Evolutionary conservation across 2,888 invertebrate genomes (phyloP), one percentile per base, ranked within the genome.

Genomic region (Rhabditoides inermis): DNA sequence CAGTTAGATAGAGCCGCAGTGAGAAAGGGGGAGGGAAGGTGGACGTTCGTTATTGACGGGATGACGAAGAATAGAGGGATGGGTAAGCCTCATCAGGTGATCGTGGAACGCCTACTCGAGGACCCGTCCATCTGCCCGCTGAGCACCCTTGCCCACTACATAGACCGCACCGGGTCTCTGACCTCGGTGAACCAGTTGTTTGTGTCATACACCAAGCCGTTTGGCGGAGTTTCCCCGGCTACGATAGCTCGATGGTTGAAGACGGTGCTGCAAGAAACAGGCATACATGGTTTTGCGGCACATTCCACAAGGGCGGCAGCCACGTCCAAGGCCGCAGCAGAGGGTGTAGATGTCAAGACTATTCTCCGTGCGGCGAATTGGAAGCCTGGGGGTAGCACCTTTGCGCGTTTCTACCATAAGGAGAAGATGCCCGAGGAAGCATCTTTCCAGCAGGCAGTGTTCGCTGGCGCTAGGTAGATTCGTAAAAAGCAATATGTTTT

Each of bases 231-330:
- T 15, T 18, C 45, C 30, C 15, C 30, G 10, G 7, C 45, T 5
- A 45, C 45, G 6, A 22, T 45, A 7, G 45, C 45, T 45, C 6
- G 45, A 30, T 45, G 45, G 45, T 7, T 45, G 4, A 45, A 30
- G 32, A 5, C 5, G 4, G 28, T 30, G 32, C 45, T 45, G 5
- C 15, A 27, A 10, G 15, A 20, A 5, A 15, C 45, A 20, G 45
- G 45, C 5, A 30, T 45, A 27, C 7, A 4, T 4, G 45, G 20
- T 7, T 45, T 18, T 20, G 22, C 10, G 5, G 28, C 45, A 18
- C 45, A 45, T 30, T 30, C 45, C 10, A 20, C 30, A 28, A 20
- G 45, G 20, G 28, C 45, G 10, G 45, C 45, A 5, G n/a, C 15
- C 28, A 45, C 45, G 7, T 45, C 45, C 18, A 5, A 5, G 22